Base-by-base conservation (phyloP, 1,140 invertebrate genomes). In the Drosophila teissieri region DNA sequence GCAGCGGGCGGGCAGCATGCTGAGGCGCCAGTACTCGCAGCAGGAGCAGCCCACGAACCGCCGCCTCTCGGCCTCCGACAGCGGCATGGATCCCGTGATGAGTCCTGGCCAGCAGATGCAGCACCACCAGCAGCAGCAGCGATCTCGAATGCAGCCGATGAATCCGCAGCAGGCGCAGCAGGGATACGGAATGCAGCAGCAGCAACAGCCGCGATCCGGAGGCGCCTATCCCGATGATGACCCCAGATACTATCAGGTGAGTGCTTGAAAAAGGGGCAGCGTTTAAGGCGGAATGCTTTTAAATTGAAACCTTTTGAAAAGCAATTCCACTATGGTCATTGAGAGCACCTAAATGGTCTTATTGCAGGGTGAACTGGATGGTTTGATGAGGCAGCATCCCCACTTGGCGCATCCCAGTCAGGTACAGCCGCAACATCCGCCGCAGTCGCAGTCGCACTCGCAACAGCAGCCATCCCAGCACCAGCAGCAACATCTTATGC, bases 11-110 rank as follows among this genome's bases (percentile, higher is more conserved):
- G 95, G 96, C 45, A 96, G 95, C 86, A 94, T 94, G 56, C 93
- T 98, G 27, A 94, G 96, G 67, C 94, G 97, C 40, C 98, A 99
- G 92, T 98, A 96, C 92, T 98, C 97, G 61, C 96, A 97, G 91
- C 96, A 97, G 92, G 96, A 97, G 80, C 94, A 95, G 78, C 93
- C 94, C 83, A 93, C 82, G 52, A 91, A 81, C 74, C 91, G 93
- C 11, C 82, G 93, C 55, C 72, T 90, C 78, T 94, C 92, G 78
- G 92, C 74, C 72, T 91, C 83, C 19, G 91, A 92, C 17, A 81
- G 74, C 19, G 91, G 91, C 36, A 84, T 91, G 52, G 92, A 92
- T 65, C 70, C 82, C n/a, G 72, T 91, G 40, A 75, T 91, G 54
- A 88, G 78, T 69, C 78, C 84, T 0, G 75, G 88, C 5, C 85